Evolutionary conservation across 2,797 vertebrate genomes (phyloP), one percentile per base, ranked within the genome.

Genomic region (Podargus strigoides): DNA sequence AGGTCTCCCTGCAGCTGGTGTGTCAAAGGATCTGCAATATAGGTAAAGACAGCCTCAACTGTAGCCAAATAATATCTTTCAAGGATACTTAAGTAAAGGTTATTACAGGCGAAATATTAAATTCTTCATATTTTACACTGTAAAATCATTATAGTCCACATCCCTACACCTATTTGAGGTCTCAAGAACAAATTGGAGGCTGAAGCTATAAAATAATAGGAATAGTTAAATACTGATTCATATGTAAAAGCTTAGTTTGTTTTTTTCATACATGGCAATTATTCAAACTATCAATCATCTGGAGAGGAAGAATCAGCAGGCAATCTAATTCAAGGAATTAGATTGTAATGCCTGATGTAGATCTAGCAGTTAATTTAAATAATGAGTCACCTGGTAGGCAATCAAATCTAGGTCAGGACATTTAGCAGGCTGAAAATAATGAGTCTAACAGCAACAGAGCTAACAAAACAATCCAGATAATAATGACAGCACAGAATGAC

Each of bases 371-470:
- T 96, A 96, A 96, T 97, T 96, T 97, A 93, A 97, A 97, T 97
- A 96, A 97, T 93, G 96, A 96, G 89, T 97, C 96, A 97, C 91
- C 92, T 95, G 95, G 91, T 96, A 97, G 89, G 93, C 95, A 95
- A 97, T 97, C 96, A 97, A 94, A 96, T 97, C 95, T 97, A 96
- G 94, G 95, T 96, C 97, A 97, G 93, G 95, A 93, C 91, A 97
- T 95, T 96, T 95, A 95, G 87, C 90, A 96, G 89, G 75, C 87
- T 91, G 96, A 97, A 96, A 95, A 96, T 97, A 97, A 97, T 96
- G 93, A 97, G 74, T 87, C 90, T 89, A 96, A 96, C 91, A 93
- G 90, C 64, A 95, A 94, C 89, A 76, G 89, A 93, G 76, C 96
- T 97, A 95, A 97, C 93, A 96, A 93, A 90, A 90, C 96, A 95